Conservation (phyloP, 30 jellyfish, hydroid and myxozoan genomes). For the Hydractinia symbiolongicarpus region DNA sequence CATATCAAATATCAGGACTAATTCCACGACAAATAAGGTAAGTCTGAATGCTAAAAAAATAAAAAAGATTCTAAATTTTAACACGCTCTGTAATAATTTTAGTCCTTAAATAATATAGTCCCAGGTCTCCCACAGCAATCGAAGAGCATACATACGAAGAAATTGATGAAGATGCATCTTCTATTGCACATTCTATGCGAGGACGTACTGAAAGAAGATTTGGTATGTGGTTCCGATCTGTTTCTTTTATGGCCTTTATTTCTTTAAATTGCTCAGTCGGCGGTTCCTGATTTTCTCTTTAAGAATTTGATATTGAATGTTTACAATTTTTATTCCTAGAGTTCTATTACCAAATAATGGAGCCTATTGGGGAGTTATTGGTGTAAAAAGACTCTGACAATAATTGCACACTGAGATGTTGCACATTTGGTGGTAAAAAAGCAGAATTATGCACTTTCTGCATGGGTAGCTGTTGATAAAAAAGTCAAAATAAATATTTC, state of each 20-base stretch:
- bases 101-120: neutral
- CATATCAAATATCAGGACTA: slow-evolving; percentile 12
- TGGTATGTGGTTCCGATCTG: neutral
- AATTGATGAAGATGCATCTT: neutral
- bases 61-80: too few relatives aligned
- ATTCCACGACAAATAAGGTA: slow-evolving; percentile 10
- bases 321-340: neutral
- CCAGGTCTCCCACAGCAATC: slow-evolving; percentile 17
- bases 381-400: neutral
- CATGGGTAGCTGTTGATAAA: too few relatives aligned
- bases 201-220: neutral
- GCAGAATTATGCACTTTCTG: too few relatives aligned
- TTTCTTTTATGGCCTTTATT: too few relatives aligned
- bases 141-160: slow-evolving; percentile 17
- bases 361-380: neutral
- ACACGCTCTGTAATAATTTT: neutral
- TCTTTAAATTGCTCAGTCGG: neutral
- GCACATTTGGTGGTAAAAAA: too few relatives aligned
- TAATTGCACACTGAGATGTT: neutral
- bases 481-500: too few relatives aligned
- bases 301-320: neutral
- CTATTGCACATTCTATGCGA: neutral
- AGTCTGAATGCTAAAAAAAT: neutral
- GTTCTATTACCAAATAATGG: neutral
- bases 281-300: neutral